A percentile compares a stretch with the other conserved stretches of the same genome.
Conservation (phyloP, 2,113 vertebrate species). For the Eurystomus gularis region DNA sequence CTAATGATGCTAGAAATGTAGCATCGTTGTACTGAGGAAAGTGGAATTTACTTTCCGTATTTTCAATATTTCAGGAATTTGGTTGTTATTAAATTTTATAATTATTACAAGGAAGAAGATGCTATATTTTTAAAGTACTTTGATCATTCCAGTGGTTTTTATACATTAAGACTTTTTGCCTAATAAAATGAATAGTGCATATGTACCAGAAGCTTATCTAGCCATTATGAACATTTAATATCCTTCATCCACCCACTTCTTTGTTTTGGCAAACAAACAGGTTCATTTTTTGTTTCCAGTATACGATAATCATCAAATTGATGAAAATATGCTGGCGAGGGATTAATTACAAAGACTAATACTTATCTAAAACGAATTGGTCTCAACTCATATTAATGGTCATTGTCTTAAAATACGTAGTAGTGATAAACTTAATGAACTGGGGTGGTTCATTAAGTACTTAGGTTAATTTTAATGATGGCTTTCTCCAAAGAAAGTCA, state of each 20-base stretch:
- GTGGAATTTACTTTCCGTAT: background rate
- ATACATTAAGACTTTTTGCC: background rate
- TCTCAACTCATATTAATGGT: background rate
- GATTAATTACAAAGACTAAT: background rate
- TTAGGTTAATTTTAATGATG: background rate
- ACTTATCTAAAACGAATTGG: background rate
- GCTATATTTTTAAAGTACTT: background rate
- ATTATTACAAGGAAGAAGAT: background rate
- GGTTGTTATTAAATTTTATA: background rate
- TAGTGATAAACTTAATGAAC: too few species aligned
- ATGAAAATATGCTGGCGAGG: background rate
- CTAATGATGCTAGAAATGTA: rapidly evolving
- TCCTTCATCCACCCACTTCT: background rate
- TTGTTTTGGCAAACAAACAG: background rate
- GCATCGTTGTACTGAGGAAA: background rate
- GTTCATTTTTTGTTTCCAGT: background rate
- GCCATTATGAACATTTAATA: background rate
- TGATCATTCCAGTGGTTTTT: background rate
- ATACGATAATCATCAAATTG: background rate
- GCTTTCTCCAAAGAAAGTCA: background rate
- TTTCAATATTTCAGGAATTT: background rate
- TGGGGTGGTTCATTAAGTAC: background rate
- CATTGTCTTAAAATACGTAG: background rate
- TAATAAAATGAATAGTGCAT: background rate
- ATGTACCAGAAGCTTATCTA: background rate